Conservation (phyloP, 2,797 vertebrate species). For the Lepus townsendii region DNA sequence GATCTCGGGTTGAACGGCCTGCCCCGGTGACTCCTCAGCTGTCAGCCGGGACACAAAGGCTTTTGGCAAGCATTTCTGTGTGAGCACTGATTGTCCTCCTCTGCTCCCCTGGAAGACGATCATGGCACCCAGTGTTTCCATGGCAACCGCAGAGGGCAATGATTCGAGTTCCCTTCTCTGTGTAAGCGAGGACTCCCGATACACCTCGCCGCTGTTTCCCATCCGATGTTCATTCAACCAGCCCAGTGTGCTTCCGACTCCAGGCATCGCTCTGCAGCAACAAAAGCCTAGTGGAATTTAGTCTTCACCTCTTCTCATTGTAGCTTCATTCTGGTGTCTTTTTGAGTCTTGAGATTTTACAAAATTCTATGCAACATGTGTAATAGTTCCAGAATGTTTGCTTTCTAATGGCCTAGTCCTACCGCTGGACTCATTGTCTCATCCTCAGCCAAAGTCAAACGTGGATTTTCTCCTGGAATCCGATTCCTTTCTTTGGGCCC, state of each 20-base stretch:
- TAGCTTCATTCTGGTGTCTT: neutral
- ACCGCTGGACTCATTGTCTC: neutral
- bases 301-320: neutral
- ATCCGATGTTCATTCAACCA: neutral
- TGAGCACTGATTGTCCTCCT: neutral
- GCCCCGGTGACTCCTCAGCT: neutral
- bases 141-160: neutral
- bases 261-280: neutral
- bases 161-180: neutral
- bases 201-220: neutral
- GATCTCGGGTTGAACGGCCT: neutral
- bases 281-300: neutral
- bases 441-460: neutral
- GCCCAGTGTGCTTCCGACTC: neutral
- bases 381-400: neutral
- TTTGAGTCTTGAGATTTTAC: conserved; percentile 4
- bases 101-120: neutral
- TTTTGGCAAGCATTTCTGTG: neutral
- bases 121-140: too few relatives aligned
- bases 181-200: neutral
- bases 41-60: neutral
- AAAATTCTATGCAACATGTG: neutral
- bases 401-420: neutral
- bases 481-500: neutral
- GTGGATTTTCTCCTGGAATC: neutral